Conservation (phyloP, 2,888 invertebrate species). For the Xestia ashworthii region DNA sequence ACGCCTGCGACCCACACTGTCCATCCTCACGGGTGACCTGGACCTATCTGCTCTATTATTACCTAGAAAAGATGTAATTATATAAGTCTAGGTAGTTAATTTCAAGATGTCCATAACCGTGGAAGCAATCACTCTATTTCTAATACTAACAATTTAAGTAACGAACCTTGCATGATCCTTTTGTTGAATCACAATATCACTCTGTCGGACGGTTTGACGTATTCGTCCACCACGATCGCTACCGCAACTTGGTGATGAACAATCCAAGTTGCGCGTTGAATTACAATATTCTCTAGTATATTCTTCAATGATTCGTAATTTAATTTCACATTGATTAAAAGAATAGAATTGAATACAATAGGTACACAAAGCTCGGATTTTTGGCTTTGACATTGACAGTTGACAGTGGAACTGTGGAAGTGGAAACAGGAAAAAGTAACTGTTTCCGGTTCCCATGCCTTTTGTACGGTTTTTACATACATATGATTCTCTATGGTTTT, state of each 20-base stretch:
- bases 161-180: constrained; percentile 47
- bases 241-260: constrained; percentile 2
- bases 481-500: no score
- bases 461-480: no score
- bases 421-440: no score
- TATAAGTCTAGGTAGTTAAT: not conserved
- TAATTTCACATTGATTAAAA: not conserved
- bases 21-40: constrained; percentile 80
- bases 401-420: not conserved
- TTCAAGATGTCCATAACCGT: not conserved
- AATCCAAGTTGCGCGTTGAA: not conserved
- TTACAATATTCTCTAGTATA: not conserved
- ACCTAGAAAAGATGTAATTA: constrained; percentile 50
- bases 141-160: not conserved
- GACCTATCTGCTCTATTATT: constrained; percentile 77
- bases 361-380: not conserved
- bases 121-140: not conserved
- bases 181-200: constrained; percentile 18
- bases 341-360: not conserved
- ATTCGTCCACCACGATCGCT: not conserved
- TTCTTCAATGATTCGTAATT: not conserved
- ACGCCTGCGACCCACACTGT: constrained; percentile 76
- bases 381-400: constrained; percentile 5
- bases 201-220: not conserved
- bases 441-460: no score